Conservation (phyloP, 2,113 vertebrate genomes). For the Phainopepla nitens region DNA sequence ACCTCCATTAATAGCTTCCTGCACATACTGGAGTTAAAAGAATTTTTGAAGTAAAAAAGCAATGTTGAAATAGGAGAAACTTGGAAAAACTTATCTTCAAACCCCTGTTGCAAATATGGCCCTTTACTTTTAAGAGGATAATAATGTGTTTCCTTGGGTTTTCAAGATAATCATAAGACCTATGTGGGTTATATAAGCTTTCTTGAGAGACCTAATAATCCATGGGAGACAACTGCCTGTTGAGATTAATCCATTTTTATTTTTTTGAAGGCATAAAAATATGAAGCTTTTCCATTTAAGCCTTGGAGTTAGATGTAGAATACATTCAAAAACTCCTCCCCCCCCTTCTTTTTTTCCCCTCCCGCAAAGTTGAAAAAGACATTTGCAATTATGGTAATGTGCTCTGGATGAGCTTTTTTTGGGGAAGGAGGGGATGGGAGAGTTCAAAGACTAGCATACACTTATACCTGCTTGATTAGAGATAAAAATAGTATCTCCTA, state of each 20-base stretch:
- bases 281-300: background rate
- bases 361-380: background rate
- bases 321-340: background rate
- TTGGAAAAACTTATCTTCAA: background rate
- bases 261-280: background rate
- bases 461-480: constrained; percentile 48
- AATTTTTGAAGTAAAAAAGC: background rate
- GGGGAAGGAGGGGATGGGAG: fast-evolving
- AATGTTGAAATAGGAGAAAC: background rate
- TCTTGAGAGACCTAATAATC: constrained; percentile 45
- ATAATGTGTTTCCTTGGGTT: constrained; percentile 29
- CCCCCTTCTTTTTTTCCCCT: background rate
- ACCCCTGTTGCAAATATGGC: background rate
- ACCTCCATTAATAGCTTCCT: background rate
- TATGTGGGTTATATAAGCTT: constrained; percentile 25
- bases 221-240: constrained; percentile 45
- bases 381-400: constrained; percentile 37
- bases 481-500: constrained; percentile 41
- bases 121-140: constrained; percentile 28
- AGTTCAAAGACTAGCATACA: background rate
- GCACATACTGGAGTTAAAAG: background rate
- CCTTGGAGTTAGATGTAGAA: background rate
- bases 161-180: constrained; percentile 18
- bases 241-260: constrained; percentile 1
- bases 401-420: background rate